Evolutionary conservation across 2,888 invertebrate species (phyloP).

Genomic region (Platynereis dumerilii): DNA sequence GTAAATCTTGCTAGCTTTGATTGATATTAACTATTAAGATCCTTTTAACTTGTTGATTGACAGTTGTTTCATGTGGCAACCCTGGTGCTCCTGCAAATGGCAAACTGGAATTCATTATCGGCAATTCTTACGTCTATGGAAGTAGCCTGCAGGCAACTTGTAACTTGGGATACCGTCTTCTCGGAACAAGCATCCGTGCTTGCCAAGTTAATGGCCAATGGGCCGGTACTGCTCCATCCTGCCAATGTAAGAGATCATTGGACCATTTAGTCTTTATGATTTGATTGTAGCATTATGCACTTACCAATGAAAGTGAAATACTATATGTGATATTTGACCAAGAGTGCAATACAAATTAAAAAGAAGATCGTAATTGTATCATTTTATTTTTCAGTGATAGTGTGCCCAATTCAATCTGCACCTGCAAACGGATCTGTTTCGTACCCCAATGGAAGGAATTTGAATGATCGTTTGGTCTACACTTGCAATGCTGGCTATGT

Average conservation of each 20-base stretch:
- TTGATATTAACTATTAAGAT: conserved; percentile 2
- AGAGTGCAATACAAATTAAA: too few species aligned
- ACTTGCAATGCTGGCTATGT: conserved; percentile 2
- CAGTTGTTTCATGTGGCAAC: conserved; percentile 2
- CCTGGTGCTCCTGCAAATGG: not conserved
- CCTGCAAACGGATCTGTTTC: not conserved
- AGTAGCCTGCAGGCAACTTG: not conserved
- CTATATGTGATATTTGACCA: too few species aligned
- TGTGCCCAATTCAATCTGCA: not conserved
- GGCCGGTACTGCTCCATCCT: not conserved
- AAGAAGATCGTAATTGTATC: too few species aligned
- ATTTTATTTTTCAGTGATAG: not conserved
- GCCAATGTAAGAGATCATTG: not conserved
- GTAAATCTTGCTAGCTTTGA: too few species aligned
- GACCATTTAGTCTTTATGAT: too few species aligned
- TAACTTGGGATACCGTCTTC: not conserved
- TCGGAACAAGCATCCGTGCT: not conserved
- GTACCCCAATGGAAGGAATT: not conserved
- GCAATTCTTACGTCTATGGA: not conserved
- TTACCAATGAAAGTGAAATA: too few species aligned
- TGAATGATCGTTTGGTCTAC: not conserved
- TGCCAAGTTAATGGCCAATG: conserved; percentile 6
- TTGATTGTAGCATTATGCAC: too few species aligned
- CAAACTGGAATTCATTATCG: not conserved
- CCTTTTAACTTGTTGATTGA: not conserved